Conservation (phyloP, 2,113 vertebrate species). For the Oreamnos americanus region DNA sequence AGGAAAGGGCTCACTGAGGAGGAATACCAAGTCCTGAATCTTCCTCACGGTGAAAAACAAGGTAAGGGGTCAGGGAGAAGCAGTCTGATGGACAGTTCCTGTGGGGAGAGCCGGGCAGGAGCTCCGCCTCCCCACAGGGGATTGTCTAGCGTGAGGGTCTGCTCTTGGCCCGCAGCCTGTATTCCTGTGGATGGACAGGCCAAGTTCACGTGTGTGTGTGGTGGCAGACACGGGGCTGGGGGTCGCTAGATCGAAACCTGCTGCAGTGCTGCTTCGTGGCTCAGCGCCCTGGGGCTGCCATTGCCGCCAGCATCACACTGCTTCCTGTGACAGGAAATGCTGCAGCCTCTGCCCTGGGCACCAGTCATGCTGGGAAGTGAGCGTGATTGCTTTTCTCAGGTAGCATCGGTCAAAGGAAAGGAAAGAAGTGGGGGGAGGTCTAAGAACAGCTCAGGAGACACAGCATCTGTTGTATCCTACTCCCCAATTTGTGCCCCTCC, state of each 20-base stretch:
- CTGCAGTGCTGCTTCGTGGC: neutral
- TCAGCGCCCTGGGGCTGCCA: neutral
- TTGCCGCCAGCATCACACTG: neutral
- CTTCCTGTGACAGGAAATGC: constrained; percentile 20
- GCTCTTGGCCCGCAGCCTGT: neutral
- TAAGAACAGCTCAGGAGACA: neutral
- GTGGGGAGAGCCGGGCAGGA: neutral
- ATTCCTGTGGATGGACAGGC: neutral
- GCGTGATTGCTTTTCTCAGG: constrained; percentile 46
- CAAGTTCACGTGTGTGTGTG: neutral
- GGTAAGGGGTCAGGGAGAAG: neutral
- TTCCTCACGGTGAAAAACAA: neutral
- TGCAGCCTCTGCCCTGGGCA: constrained; percentile 51
- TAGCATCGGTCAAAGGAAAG: constrained; percentile 2
- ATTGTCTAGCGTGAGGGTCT: neutral
- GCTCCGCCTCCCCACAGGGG: neutral
- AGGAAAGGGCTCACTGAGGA: neutral
- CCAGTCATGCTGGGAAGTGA: constrained; percentile 53
- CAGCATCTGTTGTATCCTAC: neutral
- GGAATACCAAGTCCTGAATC: neutral
- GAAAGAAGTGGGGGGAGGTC: neutral
- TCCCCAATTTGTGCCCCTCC: neutral
- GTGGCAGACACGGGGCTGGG: neutral
- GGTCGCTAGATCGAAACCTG: neutral
- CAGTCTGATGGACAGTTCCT: neutral